Percentiles rank a stretch among this genome's conserved stretches.
phyloP scores from a whole-genome alignment of 2,888 invertebrate genomes.

The Ochropleura leucogaster region DNA sequence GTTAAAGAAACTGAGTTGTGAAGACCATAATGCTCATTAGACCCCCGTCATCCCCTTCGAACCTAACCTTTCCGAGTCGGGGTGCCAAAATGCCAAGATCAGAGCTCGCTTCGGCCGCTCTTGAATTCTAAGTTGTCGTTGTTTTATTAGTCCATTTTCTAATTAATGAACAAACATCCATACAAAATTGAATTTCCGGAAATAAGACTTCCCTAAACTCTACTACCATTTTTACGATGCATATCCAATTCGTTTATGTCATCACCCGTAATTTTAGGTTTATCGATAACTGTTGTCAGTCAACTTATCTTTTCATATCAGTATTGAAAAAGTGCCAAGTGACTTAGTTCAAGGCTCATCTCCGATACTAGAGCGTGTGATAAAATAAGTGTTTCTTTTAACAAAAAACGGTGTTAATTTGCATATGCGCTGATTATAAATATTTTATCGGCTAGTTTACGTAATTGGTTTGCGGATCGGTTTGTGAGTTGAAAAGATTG shows the following conservation, averaged over 20 bases:
- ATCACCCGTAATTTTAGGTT: conserved; percentile 41
- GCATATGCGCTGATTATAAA: conserved; percentile 4
- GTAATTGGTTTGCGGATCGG: background rate
- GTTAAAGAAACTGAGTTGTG: too few relatives aligned
- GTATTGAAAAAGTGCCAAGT: conserved; percentile 48
- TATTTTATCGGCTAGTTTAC: background rate
- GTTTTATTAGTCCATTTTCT: too few relatives aligned
- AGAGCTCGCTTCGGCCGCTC: too few relatives aligned
- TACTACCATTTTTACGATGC: background rate
- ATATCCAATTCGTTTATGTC: conserved; percentile 41
- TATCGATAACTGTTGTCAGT: conserved; percentile 61
- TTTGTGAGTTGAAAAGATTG: conserved; percentile 20
- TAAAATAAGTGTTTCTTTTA: conserved; percentile 13
- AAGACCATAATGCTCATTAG: too few relatives aligned
- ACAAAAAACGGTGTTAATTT: conserved; percentile 10
- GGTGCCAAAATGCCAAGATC: too few relatives aligned
- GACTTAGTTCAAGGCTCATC: conserved; percentile 66
- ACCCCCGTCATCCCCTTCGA: too few relatives aligned
- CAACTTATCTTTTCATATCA: conserved; percentile 58
- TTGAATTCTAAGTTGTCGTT: too few relatives aligned
- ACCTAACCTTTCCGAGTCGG: too few relatives aligned
- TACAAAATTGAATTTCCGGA: conserved; percentile 7
- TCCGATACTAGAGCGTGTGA: conserved; percentile 45
- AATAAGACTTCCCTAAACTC: background rate
- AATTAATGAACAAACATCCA: too few relatives aligned